These are phyloP conservation scores for Cariama cristata DNA, from an alignment of 2,113 vertebrate species.

Conservation along the genomic window DNA sequence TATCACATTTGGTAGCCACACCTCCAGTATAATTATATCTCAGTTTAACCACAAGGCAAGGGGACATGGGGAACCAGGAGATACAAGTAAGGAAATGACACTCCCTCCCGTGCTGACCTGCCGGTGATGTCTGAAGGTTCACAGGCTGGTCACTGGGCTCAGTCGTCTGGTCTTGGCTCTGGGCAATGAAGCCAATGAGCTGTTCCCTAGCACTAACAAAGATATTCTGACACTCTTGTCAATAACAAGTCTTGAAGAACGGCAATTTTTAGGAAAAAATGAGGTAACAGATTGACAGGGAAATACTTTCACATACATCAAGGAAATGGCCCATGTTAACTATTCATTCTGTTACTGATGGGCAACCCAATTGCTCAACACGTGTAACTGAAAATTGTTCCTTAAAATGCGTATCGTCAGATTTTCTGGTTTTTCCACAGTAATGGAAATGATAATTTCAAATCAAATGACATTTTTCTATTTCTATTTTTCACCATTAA, in stretches of 20 bases:
- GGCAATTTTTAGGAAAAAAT: not conserved
- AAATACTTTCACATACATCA: not conserved
- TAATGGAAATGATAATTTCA: fast-evolving
- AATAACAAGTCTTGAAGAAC: not conserved
- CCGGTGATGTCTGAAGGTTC: fast-evolving
- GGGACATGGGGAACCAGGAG: not conserved
- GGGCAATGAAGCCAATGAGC: not conserved
- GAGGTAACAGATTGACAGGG: not conserved
- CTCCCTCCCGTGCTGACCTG: fast-evolving
- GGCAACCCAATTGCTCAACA: fast-evolving
- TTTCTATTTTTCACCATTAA: not conserved
- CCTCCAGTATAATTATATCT: conserved; percentile 21
- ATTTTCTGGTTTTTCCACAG: not conserved
- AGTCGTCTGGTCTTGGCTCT: not conserved
- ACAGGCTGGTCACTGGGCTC: not conserved
- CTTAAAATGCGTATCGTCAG: not conserved
- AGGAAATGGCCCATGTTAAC: fast-evolving
- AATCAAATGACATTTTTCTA: not conserved
- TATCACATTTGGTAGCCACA: not conserved
- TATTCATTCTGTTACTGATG: not conserved
- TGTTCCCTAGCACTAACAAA: not conserved
- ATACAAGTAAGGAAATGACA: not conserved
- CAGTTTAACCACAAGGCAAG: not conserved
- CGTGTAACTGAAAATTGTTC: not conserved
- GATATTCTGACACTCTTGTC: not conserved